Conservation (phyloP, 2,797 vertebrate genomes). For the Helicolenus hilgendorfi region DNA sequence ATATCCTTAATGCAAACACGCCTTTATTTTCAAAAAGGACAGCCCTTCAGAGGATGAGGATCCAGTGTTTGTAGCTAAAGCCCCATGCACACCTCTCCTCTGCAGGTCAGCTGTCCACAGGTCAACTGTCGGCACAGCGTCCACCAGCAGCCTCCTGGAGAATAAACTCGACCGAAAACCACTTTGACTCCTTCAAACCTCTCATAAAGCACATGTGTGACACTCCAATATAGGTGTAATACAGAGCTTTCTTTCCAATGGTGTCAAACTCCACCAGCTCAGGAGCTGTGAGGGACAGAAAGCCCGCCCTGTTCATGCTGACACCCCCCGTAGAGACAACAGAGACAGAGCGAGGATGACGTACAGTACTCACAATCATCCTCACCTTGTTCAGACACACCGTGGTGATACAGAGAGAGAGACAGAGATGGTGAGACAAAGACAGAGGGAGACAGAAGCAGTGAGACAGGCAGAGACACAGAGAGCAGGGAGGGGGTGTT, state of each 20-base stretch:
- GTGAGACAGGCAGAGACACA: constrained; percentile 1
- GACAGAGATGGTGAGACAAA: not conserved
- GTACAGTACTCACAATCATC: constrained; percentile 10
- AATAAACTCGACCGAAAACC: not conserved
- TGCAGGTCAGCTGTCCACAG: not conserved
- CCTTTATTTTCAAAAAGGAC: not conserved
- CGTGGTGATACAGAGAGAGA: not conserved
- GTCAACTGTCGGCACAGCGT: not conserved
- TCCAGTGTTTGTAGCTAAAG: not conserved
- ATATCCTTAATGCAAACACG: not conserved
- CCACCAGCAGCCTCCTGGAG: not conserved
- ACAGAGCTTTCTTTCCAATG: not conserved
- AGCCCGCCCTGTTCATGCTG: not conserved
- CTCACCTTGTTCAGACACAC: constrained; percentile 10
- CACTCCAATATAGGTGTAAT: not conserved
- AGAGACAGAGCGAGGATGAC: not conserved
- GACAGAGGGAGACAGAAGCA: not conserved
- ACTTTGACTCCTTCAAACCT: not conserved
- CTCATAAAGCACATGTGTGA: not conserved
- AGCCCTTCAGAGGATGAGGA: not conserved
- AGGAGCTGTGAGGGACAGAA: not conserved
- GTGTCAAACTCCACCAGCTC: constrained; percentile 11
- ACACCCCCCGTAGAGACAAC: not conserved
- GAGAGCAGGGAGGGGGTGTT: not conserved
- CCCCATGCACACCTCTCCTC: not conserved